Percentiles rank a stretch among this genome's conserved stretches.
Evolutionary conservation across 2,888 invertebrate species (phyloP).

Genomic region (Thera obeliscata): DNA sequence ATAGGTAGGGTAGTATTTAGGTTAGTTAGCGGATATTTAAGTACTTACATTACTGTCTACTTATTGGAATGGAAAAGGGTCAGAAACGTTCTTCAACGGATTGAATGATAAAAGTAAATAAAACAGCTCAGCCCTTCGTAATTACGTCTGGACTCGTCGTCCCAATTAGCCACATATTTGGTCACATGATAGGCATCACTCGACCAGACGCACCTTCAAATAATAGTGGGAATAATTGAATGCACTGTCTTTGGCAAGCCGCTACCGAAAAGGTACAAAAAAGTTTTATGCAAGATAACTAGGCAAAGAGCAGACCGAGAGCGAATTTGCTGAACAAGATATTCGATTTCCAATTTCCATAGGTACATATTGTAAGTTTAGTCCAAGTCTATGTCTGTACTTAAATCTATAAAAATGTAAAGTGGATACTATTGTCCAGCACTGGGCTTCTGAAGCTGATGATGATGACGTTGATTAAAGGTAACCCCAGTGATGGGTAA

Average conservation of each 20-base stretch:
- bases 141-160: conserved; percentile 32
- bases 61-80: neutral
- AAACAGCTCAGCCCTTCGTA: conserved; percentile 13
- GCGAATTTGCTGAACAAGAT: neutral
- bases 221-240: conserved; percentile 68
- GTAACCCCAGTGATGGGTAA: too few relatives aligned
- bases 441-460: too few relatives aligned
- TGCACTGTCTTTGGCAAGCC: conserved; percentile 66
- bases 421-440: too few relatives aligned
- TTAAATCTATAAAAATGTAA: too few relatives aligned
- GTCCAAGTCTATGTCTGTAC: too few relatives aligned
- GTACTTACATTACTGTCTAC: too few relatives aligned
- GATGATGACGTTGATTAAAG: too few relatives aligned
- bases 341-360: too few relatives aligned
- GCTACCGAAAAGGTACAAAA: conserved; percentile 67
- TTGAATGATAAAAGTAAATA: conserved; percentile 2
- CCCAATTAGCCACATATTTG: conserved; percentile 58
- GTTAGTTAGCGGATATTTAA: too few relatives aligned
- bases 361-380: too few relatives aligned
- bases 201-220: conserved; percentile 53
- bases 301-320: conserved; percentile 9
- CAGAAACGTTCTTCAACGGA: neutral
- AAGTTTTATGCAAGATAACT: conserved; percentile 29
- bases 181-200: conserved; percentile 64
- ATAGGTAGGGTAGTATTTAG: too few relatives aligned